These are phyloP conservation scores for Melanogrammus aeglefinus DNA, from an alignment of 2,797 vertebrate genomes.

Conservation along the genomic window DNA sequence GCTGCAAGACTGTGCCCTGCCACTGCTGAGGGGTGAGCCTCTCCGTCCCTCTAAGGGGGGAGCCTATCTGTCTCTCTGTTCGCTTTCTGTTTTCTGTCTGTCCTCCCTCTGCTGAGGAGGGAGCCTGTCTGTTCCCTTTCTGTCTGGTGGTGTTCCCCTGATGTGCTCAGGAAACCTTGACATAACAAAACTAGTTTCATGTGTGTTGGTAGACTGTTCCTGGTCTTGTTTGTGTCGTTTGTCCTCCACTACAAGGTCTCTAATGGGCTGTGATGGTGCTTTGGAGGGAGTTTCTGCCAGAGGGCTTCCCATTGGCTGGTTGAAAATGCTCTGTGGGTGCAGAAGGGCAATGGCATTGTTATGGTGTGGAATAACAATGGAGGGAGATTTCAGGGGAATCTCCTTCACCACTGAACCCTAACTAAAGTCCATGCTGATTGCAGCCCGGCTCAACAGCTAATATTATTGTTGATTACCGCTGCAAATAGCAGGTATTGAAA, in stretches of 20 bases:
- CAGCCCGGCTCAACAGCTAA: background rate
- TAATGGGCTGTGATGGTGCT: constrained; percentile 8
- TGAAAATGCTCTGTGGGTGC: background rate
- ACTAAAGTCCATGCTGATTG: constrained; percentile 70
- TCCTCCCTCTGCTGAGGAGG: constrained; percentile 80
- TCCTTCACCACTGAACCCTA: constrained; percentile 18
- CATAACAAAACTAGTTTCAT: background rate
- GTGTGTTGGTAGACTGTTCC: background rate
- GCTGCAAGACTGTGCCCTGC: constrained; percentile 93
- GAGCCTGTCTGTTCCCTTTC: constrained; percentile 18
- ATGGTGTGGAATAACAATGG: constrained; percentile 37
- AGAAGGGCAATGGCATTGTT: constrained; percentile 46
- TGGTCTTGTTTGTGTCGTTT: background rate
- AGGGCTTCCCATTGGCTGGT: constrained; percentile 56
- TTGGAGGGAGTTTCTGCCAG: constrained; percentile 46
- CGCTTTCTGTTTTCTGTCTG: constrained; percentile 30
- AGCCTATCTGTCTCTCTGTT: constrained; percentile 12
- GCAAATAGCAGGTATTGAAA: constrained; percentile 19
- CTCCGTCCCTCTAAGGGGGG: constrained; percentile 60
- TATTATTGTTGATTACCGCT: constrained; percentile 28
- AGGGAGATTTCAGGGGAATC: background rate
- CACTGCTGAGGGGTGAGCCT: constrained; percentile 84
- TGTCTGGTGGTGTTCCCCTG: background rate
- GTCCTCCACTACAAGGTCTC: background rate
- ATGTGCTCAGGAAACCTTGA: background rate